A percentile compares a stretch with the other conserved stretches of the same genome.
These are phyloP conservation scores for Leptobrachium leishanense DNA, from an alignment of 2,113 vertebrate genomes.

Conservation along the genomic window DNA sequence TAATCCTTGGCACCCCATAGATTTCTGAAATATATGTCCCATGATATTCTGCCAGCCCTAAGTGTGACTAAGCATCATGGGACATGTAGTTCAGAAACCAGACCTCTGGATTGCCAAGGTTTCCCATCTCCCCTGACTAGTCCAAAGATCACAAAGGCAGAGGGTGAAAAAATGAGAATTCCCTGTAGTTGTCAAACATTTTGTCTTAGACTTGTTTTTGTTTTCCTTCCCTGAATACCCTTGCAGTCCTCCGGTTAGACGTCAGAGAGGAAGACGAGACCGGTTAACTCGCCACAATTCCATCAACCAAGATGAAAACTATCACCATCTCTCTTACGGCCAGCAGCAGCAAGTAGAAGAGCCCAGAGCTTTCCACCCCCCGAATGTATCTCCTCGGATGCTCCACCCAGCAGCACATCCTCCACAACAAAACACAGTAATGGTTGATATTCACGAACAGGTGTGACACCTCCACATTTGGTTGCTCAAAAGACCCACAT, in stretches of 20 bases:
- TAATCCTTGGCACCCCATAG: too few species aligned
- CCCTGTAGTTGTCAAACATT: neutral
- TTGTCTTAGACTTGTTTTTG: neutral
- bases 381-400: constrained; percentile 86
- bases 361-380: constrained; percentile 90
- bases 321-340: constrained; percentile 85
- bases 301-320: constrained; percentile 89
- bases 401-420: constrained; percentile 88
- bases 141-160: too few species aligned
- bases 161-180: too few species aligned
- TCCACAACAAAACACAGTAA: constrained; percentile 87
- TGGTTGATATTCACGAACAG: constrained; percentile 95
- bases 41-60: too few species aligned
- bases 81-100: too few species aligned
- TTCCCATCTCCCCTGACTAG: too few species aligned
- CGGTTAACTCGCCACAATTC: constrained; percentile 83
- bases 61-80: too few species aligned
- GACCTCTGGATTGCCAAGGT: neutral
- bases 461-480: constrained; percentile 58
- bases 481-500: neutral
- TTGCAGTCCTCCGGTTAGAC: constrained; percentile 86
- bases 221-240: constrained; percentile 35
- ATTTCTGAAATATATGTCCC: too few species aligned
- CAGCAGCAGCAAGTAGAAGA: constrained; percentile 88
- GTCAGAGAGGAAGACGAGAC: constrained; percentile 88